Evolutionary conservation across 2,888 invertebrate genomes (phyloP).

Genomic region (Lepidocyrtoides sp.): DNA sequence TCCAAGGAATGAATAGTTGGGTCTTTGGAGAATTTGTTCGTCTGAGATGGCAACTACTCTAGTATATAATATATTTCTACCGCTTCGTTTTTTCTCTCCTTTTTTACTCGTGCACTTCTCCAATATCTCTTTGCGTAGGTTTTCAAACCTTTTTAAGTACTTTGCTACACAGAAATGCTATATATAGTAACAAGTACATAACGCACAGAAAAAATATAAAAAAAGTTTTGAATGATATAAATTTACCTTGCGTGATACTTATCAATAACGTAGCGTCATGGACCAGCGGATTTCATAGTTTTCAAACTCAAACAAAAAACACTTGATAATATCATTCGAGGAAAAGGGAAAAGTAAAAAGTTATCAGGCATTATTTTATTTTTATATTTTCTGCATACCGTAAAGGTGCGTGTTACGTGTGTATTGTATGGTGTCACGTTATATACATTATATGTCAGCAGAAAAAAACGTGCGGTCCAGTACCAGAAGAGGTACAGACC

Average conservation of each 20-base stretch:
- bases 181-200: too few relatives aligned
- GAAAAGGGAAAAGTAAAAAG: conserved; percentile 5
- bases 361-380: neutral
- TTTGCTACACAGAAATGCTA: too few relatives aligned
- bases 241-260: conserved; percentile 58
- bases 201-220: too few relatives aligned
- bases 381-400: conserved; percentile 4
- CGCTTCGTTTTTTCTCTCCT: neutral
- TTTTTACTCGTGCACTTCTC: too few relatives aligned
- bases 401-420: too few relatives aligned
- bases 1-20: neutral
- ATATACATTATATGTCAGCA: neutral
- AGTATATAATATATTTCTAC: neutral
- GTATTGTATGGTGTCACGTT: too few relatives aligned
- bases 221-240: too few relatives aligned
- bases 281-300: neutral
- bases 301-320: conserved; percentile 18
- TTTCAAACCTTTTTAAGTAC: too few relatives aligned
- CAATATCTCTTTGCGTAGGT: too few relatives aligned
- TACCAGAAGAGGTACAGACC: neutral
- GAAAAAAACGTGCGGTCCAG: neutral
- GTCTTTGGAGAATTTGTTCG: neutral
- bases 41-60: neutral
- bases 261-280: conserved; percentile 55
- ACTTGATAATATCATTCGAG: neutral